Evolutionary conservation across 2,888 invertebrate species (phyloP).

Genomic region (Escarpia spicata): DNA sequence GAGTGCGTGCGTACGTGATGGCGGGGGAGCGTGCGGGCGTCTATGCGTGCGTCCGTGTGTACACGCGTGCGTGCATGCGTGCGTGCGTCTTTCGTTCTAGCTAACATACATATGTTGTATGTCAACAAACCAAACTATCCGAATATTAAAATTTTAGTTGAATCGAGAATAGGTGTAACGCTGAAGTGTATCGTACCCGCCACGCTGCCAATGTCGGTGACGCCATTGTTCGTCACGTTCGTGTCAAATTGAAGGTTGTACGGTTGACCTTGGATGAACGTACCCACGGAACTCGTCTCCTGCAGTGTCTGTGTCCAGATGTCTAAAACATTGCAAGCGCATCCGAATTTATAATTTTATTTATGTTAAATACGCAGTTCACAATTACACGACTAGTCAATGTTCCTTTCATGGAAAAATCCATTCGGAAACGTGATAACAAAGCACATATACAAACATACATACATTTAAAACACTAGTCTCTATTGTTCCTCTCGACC

Average conservation of each 20-base stretch:
- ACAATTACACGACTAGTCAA: background rate
- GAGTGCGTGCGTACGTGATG: background rate
- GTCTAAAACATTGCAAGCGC: background rate
- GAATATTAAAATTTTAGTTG: background rate
- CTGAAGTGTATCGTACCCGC: background rate
- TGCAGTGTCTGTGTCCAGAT: background rate
- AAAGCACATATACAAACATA: background rate
- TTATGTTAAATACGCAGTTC: background rate
- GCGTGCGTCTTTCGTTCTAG: background rate
- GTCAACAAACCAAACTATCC: background rate
- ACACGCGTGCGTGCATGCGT: background rate
- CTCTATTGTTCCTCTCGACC: background rate
- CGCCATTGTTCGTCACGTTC: background rate
- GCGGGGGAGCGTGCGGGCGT: background rate
- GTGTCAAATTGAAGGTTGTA: background rate
- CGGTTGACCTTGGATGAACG: background rate
- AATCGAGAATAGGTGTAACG: background rate
- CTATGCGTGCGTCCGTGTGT: background rate
- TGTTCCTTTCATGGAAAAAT: background rate
- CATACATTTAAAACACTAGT: background rate
- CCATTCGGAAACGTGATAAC: background rate
- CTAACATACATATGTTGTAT: background rate
- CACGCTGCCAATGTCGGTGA: background rate
- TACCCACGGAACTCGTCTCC: background rate
- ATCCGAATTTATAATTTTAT: background rate